phyloP scores from a whole-genome alignment of 2,888 invertebrate species.

The Trichacis sp. region DNA sequence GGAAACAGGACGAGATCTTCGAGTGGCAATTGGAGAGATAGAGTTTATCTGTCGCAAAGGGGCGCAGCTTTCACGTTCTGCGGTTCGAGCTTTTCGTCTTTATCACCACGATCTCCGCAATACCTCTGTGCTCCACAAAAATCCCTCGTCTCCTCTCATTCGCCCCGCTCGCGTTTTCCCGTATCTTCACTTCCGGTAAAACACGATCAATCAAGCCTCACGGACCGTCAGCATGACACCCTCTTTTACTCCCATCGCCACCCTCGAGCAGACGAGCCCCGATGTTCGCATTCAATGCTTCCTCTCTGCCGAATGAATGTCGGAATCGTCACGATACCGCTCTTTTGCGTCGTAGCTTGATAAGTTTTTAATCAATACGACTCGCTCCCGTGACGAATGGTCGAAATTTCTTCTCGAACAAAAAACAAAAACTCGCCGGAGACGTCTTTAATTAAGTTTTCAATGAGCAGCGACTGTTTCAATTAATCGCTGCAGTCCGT shows the following conservation, averaged over 20 bases:
- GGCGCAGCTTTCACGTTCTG: constrained; percentile 57
- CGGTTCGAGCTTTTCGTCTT: constrained; percentile 58
- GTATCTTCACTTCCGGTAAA: constrained; percentile 63
- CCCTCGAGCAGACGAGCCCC: constrained; percentile 49
- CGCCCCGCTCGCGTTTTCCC: constrained; percentile 41
- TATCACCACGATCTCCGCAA: constrained; percentile 52
- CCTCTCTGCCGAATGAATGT: constrained; percentile 45
- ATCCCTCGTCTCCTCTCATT: constrained; percentile 43
- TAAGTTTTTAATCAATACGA: constrained; percentile 41
- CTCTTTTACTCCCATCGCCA: constrained; percentile 61
- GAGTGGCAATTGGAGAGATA: constrained; percentile 55
- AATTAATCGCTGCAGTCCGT: constrained; percentile 28
- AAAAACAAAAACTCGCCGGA: too few species aligned
- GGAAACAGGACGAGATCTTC: constrained; percentile 33
- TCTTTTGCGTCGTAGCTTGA: constrained; percentile 38
- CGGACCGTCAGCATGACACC: constrained; percentile 64
- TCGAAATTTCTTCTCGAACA: too few species aligned
- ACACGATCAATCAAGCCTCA: constrained; percentile 69
- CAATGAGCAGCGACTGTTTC: constrained; percentile 31
- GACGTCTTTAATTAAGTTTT: constrained; percentile 17
- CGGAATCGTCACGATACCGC: constrained; percentile 43
- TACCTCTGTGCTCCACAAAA: constrained; percentile 33
- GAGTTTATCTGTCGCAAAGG: constrained; percentile 47
- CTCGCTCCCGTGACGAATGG: too few species aligned
- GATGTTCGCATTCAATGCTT: constrained; percentile 43